A percentile compares a stretch with the other conserved stretches of the same genome.
Conservation (phyloP, 2,797 vertebrate species). For the Coluber constrictor region DNA sequence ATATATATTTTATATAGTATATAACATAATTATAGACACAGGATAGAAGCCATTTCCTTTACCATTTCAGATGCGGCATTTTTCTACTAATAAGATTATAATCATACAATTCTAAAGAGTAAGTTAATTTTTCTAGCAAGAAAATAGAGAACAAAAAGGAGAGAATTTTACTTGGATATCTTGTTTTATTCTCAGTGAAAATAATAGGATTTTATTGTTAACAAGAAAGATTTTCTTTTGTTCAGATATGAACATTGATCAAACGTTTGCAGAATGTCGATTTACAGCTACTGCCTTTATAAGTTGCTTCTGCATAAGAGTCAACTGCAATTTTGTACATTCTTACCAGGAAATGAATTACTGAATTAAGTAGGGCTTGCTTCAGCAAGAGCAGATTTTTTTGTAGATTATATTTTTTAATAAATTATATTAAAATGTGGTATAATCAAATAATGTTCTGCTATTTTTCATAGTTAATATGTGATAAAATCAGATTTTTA, state of each 20-base stretch:
- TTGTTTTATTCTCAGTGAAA: conserved; percentile 36
- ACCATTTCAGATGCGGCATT: conserved; percentile 5
- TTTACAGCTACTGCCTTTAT: neutral
- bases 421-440: neutral
- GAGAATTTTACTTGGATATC: neutral
- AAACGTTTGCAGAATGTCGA: conserved; percentile 4
- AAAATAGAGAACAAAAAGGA: neutral
- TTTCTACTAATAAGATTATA: neutral
- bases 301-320: neutral
- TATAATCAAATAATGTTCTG: neutral
- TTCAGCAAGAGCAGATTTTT: neutral
- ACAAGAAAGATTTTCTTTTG: neutral
- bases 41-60: conserved; percentile 13
- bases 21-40: neutral
- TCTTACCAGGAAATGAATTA: neutral
- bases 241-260: neutral
- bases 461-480: neutral
- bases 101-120: neutral
- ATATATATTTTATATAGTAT: neutral
- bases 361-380: neutral
- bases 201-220: neutral
- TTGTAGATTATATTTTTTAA: neutral
- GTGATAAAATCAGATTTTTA: neutral
- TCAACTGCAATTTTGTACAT: neutral
- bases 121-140: neutral